Percentiles rank a stretch among this genome's conserved stretches.
Evolutionary conservation across 2,113 vertebrate genomes (phyloP).

Genomic region (Tachycineta bicolor): DNA sequence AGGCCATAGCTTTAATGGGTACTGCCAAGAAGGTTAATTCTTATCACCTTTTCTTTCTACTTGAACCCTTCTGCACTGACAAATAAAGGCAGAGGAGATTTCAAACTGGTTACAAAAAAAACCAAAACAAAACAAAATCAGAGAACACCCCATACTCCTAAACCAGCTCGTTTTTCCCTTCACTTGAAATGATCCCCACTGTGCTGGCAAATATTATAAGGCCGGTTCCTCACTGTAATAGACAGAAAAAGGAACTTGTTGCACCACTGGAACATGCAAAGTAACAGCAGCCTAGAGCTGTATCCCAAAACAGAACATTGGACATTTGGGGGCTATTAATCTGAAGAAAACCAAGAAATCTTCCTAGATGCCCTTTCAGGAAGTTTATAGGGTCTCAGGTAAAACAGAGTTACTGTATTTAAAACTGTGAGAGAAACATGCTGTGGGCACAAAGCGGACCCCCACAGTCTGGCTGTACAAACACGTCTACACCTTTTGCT

Average conservation of each 20-base stretch:
- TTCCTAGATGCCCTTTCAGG: neutral
- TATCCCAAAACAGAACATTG: neutral
- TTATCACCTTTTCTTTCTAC: neutral
- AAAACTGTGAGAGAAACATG: neutral
- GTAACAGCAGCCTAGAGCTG: neutral
- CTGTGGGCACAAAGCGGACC: neutral
- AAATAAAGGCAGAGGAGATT: neutral
- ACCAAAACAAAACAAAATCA: neutral
- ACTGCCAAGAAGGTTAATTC: neutral
- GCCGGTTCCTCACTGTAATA: neutral
- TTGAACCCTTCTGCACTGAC: neutral
- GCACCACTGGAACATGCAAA: neutral
- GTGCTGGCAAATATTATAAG: neutral
- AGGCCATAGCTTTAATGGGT: neutral
- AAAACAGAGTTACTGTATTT: neutral
- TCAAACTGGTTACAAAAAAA: accelerated
- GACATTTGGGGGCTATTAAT: neutral
- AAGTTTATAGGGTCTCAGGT: neutral
- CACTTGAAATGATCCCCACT: neutral
- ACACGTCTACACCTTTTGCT: neutral
- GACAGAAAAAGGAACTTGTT: neutral
- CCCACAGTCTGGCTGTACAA: neutral
- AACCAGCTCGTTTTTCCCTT: neutral
- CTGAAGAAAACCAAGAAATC: neutral
- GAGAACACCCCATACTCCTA: neutral